These are phyloP conservation scores for Limnodromus scolopaceus DNA, from an alignment of 2,797 vertebrate genomes.

Conservation along the genomic window DNA sequence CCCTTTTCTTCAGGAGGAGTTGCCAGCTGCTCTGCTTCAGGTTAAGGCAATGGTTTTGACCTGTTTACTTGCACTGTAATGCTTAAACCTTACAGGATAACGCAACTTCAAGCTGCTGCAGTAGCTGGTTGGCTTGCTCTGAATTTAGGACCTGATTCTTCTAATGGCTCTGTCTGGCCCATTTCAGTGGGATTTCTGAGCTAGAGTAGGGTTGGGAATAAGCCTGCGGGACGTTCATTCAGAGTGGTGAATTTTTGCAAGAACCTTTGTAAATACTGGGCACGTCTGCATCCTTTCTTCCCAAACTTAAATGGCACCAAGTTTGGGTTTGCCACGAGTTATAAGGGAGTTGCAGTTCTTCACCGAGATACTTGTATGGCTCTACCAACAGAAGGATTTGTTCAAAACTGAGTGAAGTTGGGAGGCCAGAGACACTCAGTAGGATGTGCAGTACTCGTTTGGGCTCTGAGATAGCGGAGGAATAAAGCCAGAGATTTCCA, in stretches of 20 bases:
- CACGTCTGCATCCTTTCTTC: fast-evolving
- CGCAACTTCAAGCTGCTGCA: background rate
- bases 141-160: background rate
- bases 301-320: background rate
- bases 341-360: background rate
- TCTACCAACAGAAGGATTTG: background rate
- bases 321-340: background rate
- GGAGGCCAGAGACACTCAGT: background rate
- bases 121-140: background rate
- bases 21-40: background rate
- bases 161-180: background rate
- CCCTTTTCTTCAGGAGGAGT: background rate
- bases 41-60: background rate
- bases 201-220: background rate
- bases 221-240: background rate
- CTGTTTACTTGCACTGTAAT: background rate
- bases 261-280: background rate
- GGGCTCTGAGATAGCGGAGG: background rate
- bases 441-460: background rate
- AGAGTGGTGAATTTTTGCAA: background rate
- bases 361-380: background rate
- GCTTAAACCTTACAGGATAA: background rate
- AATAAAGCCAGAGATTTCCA: conserved; percentile 1
- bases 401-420: background rate
- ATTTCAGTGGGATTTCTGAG: background rate